Conservation (phyloP, 2,888 invertebrate genomes). For the Gastracanthus pulcherrimus region DNA sequence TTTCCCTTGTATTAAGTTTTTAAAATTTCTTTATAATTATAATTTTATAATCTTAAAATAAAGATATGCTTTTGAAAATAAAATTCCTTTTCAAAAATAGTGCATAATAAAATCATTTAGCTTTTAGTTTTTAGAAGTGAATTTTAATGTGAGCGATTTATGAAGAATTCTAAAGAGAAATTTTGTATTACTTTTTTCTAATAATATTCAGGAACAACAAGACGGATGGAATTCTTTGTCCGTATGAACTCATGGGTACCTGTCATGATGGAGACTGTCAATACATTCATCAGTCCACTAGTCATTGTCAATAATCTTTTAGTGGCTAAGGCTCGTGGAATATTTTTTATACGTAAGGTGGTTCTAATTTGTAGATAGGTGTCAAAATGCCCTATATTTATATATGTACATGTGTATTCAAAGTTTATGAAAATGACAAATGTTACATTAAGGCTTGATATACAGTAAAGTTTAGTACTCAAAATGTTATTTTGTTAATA, state of each 20-base stretch:
- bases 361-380: conserved; percentile 68
- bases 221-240: conserved; percentile 74
- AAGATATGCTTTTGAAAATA: not conserved
- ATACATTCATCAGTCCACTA: conserved; percentile 71
- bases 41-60: not conserved
- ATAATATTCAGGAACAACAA: conserved; percentile 69
- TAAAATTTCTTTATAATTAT: not conserved
- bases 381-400: conserved; percentile 24
- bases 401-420: not conserved
- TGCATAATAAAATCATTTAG: too few species aligned
- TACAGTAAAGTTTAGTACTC: not conserved
- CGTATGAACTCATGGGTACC: conserved; percentile 75
- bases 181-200: conserved; percentile 29
- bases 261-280: conserved; percentile 75
- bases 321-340: conserved; percentile 66
- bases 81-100: not conserved
- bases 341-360: conserved; percentile 73
- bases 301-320: conserved; percentile 68
- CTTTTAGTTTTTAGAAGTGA: not conserved
- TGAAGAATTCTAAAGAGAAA: not conserved
- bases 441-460: not conserved
- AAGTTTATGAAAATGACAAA: not conserved
- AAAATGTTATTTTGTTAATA: too few species aligned
- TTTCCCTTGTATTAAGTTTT: not conserved
- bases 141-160: not conserved